Conservation (phyloP, 2,113 vertebrate genomes). For the Alaudala cheleensis region DNA sequence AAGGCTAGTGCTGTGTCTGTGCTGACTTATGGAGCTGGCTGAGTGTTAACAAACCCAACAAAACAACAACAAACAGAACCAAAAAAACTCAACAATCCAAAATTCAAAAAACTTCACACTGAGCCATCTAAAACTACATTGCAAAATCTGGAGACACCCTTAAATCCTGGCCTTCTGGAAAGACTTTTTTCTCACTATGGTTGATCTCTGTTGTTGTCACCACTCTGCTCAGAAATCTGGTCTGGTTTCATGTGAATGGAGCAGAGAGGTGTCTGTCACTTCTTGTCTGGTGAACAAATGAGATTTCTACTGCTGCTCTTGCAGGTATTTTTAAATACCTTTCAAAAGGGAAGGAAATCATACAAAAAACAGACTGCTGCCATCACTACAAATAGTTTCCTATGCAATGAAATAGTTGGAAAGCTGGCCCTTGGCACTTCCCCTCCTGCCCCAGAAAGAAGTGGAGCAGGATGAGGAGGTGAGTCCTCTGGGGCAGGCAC, state of each 20-base stretch:
- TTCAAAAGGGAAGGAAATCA: background rate
- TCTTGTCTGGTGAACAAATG: background rate
- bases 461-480: background rate
- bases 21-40: background rate
- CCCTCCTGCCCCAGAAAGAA: background rate
- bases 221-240: accelerated
- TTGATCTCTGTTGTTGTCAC: background rate
- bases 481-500: background rate
- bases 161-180: background rate
- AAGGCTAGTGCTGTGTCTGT: background rate
- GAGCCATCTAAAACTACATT: background rate
- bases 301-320: background rate
- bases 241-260: background rate
- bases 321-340: background rate
- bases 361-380: background rate
- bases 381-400: background rate
- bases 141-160: background rate
- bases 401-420: background rate
- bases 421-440: background rate
- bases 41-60: background rate
- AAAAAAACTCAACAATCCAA: background rate
- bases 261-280: background rate
- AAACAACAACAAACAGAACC: background rate
- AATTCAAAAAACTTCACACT: background rate
- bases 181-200: background rate